phyloP scores from a whole-genome alignment of 2,797 vertebrate species.

The Schizopygopsis pylzovi region DNA sequence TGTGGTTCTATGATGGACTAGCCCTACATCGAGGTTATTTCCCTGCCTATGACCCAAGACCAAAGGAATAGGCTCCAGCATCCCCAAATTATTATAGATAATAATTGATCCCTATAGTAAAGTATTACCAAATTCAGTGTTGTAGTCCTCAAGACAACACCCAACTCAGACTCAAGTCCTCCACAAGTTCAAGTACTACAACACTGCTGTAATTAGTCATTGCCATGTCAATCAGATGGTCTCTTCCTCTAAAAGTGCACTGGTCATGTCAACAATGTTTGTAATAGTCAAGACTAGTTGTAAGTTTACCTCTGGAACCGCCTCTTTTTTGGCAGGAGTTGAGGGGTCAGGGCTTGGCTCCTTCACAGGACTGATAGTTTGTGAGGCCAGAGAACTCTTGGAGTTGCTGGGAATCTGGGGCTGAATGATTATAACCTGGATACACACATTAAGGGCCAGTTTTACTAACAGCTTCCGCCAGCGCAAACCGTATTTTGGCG shows the following conservation, averaged over 20 bases:
- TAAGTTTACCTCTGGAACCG: slow-evolving; percentile 88
- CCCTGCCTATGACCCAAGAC: no score
- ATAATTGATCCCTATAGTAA: background rate
- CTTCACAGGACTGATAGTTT: slow-evolving; percentile 78
- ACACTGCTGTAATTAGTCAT: background rate
- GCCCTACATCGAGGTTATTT: background rate
- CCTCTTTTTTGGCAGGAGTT: slow-evolving; percentile 84
- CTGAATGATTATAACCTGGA: slow-evolving; percentile 95
- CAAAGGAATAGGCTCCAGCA: background rate
- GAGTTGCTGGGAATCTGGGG: slow-evolving; percentile 83
- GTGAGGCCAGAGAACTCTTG: slow-evolving; percentile 79
- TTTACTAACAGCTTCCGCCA: no score
- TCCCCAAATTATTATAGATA: background rate
- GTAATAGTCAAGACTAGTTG: slow-evolving; percentile 31
- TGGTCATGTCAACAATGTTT: background rate
- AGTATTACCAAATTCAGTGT: background rate
- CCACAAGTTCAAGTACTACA: background rate
- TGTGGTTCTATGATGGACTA: background rate
- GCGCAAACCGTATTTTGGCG: no score
- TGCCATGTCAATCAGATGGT: background rate
- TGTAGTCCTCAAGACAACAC: background rate
- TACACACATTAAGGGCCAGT: slow-evolving; percentile 11
- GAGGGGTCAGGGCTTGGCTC: slow-evolving; percentile 77
- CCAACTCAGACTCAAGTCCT: background rate
- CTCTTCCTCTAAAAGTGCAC: no score